A percentile compares a stretch with the other conserved stretches of the same genome.
Evolutionary conservation across 2,888 invertebrate species (phyloP).

Genomic region (Metallyticus violacea): DNA sequence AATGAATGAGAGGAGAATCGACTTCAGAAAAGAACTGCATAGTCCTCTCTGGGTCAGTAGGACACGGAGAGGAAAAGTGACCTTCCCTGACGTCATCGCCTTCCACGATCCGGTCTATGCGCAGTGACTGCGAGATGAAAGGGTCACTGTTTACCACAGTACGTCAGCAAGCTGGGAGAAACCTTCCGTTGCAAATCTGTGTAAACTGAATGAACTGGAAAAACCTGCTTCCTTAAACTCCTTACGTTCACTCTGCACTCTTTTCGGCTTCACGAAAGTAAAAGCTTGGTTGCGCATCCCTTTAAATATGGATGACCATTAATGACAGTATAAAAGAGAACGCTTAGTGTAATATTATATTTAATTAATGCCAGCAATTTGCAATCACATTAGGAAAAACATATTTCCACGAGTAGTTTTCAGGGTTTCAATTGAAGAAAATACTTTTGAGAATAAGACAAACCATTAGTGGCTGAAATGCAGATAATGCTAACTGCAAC

Average conservation of each 20-base stretch:
- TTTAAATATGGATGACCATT: too few relatives aligned
- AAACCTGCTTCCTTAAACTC: not conserved
- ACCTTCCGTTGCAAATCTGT: not conserved
- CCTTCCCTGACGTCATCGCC: conserved; percentile 8
- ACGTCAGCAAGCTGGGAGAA: not conserved
- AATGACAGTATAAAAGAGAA: too few relatives aligned
- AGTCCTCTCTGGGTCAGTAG: not conserved
- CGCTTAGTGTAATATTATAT: too few relatives aligned
- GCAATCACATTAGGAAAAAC: too few relatives aligned
- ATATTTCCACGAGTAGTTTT: too few relatives aligned
- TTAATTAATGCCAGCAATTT: too few relatives aligned
- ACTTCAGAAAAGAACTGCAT: not conserved
- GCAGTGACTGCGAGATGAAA: not conserved
- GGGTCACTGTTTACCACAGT: too few relatives aligned
- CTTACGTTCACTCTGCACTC: not conserved
- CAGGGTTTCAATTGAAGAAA: too few relatives aligned
- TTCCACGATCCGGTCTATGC: not conserved
- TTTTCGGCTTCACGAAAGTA: not conserved
- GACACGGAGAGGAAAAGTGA: conserved; percentile 15
- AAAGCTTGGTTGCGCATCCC: not conserved
- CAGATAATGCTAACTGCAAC: too few relatives aligned
- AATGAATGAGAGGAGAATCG: not conserved
- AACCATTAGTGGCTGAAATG: too few relatives aligned
- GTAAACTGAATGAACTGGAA: not conserved
- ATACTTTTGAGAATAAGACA: too few relatives aligned